These are phyloP conservation scores for Eueremaeus valkanovi DNA, from an alignment of 2,888 invertebrate genomes.

Conservation along the genomic window DNA sequence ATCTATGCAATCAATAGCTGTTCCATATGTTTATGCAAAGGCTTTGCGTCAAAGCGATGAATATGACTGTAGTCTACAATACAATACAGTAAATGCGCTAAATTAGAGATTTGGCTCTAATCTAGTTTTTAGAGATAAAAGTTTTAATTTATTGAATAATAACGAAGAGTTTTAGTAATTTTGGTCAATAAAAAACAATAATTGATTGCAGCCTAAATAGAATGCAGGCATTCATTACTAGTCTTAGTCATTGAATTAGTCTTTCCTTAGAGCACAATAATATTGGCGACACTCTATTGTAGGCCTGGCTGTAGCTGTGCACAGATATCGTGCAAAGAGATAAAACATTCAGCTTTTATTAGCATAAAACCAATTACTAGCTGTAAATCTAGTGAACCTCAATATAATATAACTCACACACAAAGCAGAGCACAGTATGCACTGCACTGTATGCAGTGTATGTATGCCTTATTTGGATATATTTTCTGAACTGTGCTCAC, in stretches of 20 bases:
- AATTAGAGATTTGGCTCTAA: not conserved
- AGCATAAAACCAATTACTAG: slow-evolving; percentile 33
- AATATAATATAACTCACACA: not conserved
- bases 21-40: too few relatives aligned
- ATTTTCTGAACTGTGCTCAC: not conserved
- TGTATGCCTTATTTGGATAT: not conserved
- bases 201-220: not conserved
- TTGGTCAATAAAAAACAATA: slow-evolving; percentile 10
- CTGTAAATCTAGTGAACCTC: slow-evolving; percentile 32
- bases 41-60: too few relatives aligned
- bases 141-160: slow-evolving; percentile 2
- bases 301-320: not conserved
- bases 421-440: too few relatives aligned
- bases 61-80: too few relatives aligned
- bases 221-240: slow-evolving; percentile 6
- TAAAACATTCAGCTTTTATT: slow-evolving; percentile 29
- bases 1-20: too few relatives aligned
- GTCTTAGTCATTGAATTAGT: not conserved
- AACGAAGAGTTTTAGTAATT: not conserved
- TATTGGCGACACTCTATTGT: slow-evolving; percentile 19
- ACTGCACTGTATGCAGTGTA: not conserved
- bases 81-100: too few relatives aligned
- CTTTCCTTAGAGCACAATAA: not conserved
- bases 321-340: slow-evolving; percentile 19
- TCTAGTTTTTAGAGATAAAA: not conserved